Conservation (phyloP, 2,888 invertebrate species). For the Sphaeridia pumilis region DNA sequence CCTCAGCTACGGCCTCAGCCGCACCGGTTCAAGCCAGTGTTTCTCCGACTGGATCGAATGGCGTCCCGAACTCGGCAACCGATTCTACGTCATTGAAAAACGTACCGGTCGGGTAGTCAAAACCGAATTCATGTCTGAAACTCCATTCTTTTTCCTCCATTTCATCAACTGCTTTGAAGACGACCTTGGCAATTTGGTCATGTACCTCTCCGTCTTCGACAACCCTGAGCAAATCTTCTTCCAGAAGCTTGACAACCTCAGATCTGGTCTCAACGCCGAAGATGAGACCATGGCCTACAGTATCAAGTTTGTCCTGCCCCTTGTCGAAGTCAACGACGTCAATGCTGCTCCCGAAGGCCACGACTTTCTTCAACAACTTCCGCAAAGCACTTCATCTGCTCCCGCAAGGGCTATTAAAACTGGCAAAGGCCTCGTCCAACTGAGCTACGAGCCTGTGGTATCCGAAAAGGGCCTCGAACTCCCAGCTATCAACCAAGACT, state of each 20-base stretch:
- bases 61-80: conserved; percentile 39
- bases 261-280: conserved; percentile 22
- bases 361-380: not conserved
- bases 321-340: conserved; percentile 12
- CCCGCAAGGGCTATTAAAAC: conserved; percentile 39
- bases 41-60: conserved; percentile 41
- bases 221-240: conserved; percentile 39
- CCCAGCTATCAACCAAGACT: conserved; percentile 43
- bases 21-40: conserved; percentile 33
- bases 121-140: conserved; percentile 39
- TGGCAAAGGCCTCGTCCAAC: conserved; percentile 36
- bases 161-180: conserved; percentile 46
- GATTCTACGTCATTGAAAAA: conserved; percentile 41
- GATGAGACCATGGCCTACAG: conserved; percentile 28
- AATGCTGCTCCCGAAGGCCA: not conserved
- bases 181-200: conserved; percentile 36
- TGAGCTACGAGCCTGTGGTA: conserved; percentile 34
- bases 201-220: conserved; percentile 39
- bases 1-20: conserved; percentile 23
- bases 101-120: conserved; percentile 40
- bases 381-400: too few relatives aligned
- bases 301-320: conserved; percentile 25
- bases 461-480: conserved; percentile 41
- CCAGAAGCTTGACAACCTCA: conserved; percentile 38
- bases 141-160: conserved; percentile 45